phyloP scores from a whole-genome alignment of 2,888 invertebrate genomes.

The Eupithecia subumbrata region DNA sequence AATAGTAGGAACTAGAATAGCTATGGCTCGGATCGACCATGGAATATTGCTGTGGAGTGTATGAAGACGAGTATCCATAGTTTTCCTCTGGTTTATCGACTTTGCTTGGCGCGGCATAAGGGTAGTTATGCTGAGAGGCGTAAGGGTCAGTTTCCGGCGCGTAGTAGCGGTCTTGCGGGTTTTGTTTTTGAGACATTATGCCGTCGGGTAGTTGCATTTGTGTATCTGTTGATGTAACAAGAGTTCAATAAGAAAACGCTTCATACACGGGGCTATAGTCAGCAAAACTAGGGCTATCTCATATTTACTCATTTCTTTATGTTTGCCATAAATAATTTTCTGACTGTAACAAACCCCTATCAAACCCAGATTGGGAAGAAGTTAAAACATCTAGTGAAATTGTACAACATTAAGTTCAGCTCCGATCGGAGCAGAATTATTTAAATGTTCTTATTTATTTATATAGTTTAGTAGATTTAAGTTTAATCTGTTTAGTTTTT shows the following conservation, averaged over 20 bases:
- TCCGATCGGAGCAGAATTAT: no score
- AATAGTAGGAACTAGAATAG: conserved; percentile 70
- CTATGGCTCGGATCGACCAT: conserved; percentile 59
- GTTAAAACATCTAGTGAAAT: no score
- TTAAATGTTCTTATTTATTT: no score
- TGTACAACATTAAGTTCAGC: no score
- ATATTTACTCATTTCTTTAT: no score
- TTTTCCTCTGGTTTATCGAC: conserved; percentile 66
- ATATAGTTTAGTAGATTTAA: no score
- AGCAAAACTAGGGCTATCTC: neutral
- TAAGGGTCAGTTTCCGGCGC: conserved; percentile 62
- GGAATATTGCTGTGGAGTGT: conserved; percentile 70
- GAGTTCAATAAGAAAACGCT: conserved; percentile 9
- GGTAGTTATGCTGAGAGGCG: conserved; percentile 56
- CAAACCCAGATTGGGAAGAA: no score
- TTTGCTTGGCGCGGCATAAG: conserved; percentile 57
- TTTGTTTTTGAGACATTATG: conserved; percentile 62
- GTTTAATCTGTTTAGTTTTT: no score
- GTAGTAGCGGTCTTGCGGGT: conserved; percentile 68
- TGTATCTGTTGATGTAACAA: conserved; percentile 70
- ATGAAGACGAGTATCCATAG: conserved; percentile 64
- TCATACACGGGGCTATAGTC: neutral
- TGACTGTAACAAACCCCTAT: no score
- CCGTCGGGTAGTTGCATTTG: conserved; percentile 75
- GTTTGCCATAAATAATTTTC: no score